These are phyloP conservation scores for Idaea dimidiata DNA, from an alignment of 2,888 invertebrate genomes.

Conservation along the genomic window DNA sequence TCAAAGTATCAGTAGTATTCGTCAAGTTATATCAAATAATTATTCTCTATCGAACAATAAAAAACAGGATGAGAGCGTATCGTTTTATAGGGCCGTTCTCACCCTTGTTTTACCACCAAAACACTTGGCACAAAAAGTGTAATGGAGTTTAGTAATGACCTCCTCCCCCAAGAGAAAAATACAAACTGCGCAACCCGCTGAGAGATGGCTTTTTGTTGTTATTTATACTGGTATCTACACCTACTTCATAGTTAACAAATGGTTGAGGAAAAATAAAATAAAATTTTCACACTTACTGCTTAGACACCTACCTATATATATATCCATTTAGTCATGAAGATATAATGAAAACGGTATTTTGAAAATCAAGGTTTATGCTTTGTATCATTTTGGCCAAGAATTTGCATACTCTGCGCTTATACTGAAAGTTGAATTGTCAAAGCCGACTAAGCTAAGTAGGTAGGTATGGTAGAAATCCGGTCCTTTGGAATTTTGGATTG, in stretches of 20 bases:
- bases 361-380: too few relatives aligned
- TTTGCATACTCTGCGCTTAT: too few relatives aligned
- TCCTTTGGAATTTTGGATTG: too few relatives aligned
- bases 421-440: too few relatives aligned
- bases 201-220: constrained; percentile 53
- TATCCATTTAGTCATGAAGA: not conserved
- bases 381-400: too few relatives aligned
- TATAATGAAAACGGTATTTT: too few relatives aligned
- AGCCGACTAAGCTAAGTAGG: too few relatives aligned
- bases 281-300: not conserved
- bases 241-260: not conserved
- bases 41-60: constrained; percentile 57
- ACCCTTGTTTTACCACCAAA: constrained; percentile 79
- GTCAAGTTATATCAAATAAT: constrained; percentile 34
- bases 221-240: constrained; percentile 24
- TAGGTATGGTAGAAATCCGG: too few relatives aligned
- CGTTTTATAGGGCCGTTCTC: constrained; percentile 77
- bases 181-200: constrained; percentile 65
- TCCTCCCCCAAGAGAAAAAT: constrained; percentile 63
- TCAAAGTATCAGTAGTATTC: not conserved
- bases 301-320: not conserved
- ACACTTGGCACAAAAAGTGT: constrained; percentile 80
- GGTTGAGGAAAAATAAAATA: not conserved
- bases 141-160: constrained; percentile 78
- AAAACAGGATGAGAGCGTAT: constrained; percentile 65